A percentile compares a stretch with the other conserved stretches of the same genome.
Conservation (phyloP, 2,888 invertebrate genomes). For the Scaptomyza reducta region DNA sequence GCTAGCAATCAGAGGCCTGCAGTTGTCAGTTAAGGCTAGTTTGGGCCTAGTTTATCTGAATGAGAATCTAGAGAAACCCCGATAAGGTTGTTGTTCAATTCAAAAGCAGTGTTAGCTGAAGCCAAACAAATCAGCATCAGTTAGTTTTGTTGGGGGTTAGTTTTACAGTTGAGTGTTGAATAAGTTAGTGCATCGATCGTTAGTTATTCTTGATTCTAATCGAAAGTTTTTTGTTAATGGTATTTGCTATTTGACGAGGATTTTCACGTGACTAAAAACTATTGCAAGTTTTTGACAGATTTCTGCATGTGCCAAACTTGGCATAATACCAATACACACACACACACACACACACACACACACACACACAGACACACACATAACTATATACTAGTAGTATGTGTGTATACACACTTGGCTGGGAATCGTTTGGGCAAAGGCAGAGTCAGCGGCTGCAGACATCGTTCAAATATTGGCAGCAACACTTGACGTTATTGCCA, state of each 20-base stretch:
- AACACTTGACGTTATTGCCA: slow-evolving; percentile 79
- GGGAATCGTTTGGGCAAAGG: slow-evolving; percentile 36
- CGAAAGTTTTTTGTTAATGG: slow-evolving; percentile 25
- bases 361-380: not conserved
- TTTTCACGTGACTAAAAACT: slow-evolving; percentile 26
- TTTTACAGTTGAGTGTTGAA: not conserved
- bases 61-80: too few species aligned
- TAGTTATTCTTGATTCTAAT: slow-evolving; percentile 12
- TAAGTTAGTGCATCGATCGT: not conserved
- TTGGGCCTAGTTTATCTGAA: too few species aligned
- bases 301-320: slow-evolving; percentile 34
- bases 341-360: slow-evolving; percentile 6
- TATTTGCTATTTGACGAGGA: slow-evolving; percentile 41
- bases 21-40: too few species aligned
- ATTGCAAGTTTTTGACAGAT: slow-evolving; percentile 67
- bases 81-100: too few species aligned
- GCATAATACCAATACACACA: slow-evolving; percentile 36
- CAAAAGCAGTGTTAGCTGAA: not conserved
- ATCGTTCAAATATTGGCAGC: slow-evolving; percentile 71
- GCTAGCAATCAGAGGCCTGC: slow-evolving; percentile 12
- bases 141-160: not conserved
- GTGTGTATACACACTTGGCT: not conserved
- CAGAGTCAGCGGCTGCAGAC: slow-evolving; percentile 60
- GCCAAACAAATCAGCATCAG: not conserved
- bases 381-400: not conserved